Evolutionary conservation across 2,113 vertebrate species (phyloP).

Genomic region (Rhinolophus sinicus): DNA sequence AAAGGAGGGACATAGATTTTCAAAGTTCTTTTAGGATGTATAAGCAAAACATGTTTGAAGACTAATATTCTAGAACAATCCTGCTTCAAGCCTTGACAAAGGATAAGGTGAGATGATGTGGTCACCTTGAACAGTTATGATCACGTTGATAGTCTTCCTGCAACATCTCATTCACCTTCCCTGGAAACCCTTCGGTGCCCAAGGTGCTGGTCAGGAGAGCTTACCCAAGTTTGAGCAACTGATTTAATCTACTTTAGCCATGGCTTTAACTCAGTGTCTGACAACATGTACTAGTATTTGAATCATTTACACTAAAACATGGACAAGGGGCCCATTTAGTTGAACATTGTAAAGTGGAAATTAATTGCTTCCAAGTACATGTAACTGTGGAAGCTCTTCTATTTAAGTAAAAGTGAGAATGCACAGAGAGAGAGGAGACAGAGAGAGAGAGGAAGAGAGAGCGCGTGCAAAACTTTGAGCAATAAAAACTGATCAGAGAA

Average conservation of each 20-base stretch:
- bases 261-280: neutral
- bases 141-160: neutral
- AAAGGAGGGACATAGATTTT: neutral
- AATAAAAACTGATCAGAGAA: neutral
- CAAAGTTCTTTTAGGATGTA: neutral
- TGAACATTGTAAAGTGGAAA: neutral
- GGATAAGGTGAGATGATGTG: neutral
- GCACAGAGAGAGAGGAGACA: neutral
- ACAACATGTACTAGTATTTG: neutral
- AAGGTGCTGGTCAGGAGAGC: neutral
- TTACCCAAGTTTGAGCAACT: neutral
- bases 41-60: neutral
- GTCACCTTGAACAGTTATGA: neutral
- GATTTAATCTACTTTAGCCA: neutral
- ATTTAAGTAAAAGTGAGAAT: neutral
- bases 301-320: neutral
- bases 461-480: neutral
- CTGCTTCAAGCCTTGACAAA: neutral
- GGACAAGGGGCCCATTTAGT: neutral
- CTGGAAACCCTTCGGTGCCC: neutral
- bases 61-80: neutral
- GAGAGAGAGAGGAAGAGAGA: no score
- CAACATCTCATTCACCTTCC: neutral
- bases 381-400: neutral
- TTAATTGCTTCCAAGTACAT: neutral